phyloP scores from a whole-genome alignment of 2,113 vertebrate genomes.

The Coptodon bakossiorum region DNA sequence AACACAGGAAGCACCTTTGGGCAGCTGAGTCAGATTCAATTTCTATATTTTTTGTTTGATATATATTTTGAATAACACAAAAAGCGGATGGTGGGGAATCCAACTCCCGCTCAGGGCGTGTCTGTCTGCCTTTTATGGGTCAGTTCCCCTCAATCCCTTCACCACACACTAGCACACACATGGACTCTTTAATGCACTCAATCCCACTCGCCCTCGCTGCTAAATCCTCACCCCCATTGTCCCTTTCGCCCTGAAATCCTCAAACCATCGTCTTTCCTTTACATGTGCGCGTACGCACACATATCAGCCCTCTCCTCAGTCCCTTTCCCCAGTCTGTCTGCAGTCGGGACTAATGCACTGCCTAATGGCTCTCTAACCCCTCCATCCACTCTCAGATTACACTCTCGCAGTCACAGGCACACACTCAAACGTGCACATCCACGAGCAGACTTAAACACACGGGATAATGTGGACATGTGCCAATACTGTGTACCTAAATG shows the following conservation, averaged over 20 bases:
- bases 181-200: slow-evolving; percentile 50
- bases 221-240: slow-evolving; percentile 61
- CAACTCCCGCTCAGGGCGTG: slow-evolving; percentile 11
- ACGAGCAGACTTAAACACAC: not conserved
- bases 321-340: not conserved
- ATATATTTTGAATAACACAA: not conserved
- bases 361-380: slow-evolving; percentile 54
- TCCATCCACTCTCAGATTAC: slow-evolving; percentile 60
- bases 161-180: slow-evolving; percentile 38
- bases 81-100: not conserved
- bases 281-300: not conserved
- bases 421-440: not conserved
- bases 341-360: slow-evolving; percentile 52
- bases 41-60: not conserved
- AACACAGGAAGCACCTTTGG: not conserved
- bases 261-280: not conserved
- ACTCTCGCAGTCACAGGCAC: not conserved
- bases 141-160: slow-evolving; percentile 43
- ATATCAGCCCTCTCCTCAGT: not conserved
- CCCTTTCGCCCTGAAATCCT: slow-evolving; percentile 50
- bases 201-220: slow-evolving; percentile 29
- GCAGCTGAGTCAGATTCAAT: not conserved
- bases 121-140: slow-evolving; percentile 55
- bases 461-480: not conserved
- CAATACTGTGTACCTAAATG: not conserved